Conservation (phyloP, 2,888 invertebrate genomes). For the Tiliacea aurago region DNA sequence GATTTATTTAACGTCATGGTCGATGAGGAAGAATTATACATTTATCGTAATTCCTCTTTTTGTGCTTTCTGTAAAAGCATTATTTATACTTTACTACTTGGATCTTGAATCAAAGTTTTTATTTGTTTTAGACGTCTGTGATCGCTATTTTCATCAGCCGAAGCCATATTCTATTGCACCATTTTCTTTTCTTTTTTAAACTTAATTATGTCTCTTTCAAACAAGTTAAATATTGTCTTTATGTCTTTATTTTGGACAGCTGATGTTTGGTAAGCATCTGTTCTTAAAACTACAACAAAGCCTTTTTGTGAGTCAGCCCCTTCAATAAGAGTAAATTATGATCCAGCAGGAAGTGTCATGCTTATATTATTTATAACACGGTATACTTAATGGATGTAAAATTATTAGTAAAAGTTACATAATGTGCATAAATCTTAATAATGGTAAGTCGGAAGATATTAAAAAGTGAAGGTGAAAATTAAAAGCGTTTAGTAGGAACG, state of each 20-base stretch:
- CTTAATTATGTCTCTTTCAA: not conserved
- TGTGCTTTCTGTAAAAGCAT: no score
- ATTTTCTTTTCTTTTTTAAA: no score
- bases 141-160: no score
- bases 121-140: no score
- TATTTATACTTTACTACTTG: no score
- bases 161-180: no score
- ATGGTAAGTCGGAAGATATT: constrained; percentile 44
- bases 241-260: constrained; percentile 4
- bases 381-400: not conserved
- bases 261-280: constrained; percentile 21
- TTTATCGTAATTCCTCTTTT: no score
- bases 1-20: no score
- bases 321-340: not conserved
- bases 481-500: constrained; percentile 32
- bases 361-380: no score
- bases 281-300: constrained; percentile 25
- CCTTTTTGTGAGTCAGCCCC: not conserved
- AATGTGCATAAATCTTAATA: constrained; percentile 25
- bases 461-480: constrained; percentile 56
- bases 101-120: no score
- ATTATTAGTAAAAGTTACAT: constrained; percentile 33
- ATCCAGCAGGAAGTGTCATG: constrained; percentile 11
- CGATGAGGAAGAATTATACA: no score
- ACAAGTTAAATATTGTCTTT: not conserved